Evolutionary conservation across 2,113 vertebrate species (phyloP).

Genomic region (Datnioides undecimradiatus): DNA sequence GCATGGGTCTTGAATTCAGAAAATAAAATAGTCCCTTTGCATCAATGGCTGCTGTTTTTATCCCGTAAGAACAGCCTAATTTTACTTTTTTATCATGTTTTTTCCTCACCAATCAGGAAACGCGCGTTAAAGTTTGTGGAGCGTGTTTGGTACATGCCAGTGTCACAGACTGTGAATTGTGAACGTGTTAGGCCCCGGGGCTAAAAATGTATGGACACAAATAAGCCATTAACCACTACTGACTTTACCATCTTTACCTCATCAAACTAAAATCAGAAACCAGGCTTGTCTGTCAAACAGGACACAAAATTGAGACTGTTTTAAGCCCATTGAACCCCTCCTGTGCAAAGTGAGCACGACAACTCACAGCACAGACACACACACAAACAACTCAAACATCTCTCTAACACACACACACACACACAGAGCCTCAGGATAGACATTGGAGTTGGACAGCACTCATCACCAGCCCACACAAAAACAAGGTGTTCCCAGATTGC

Average conservation of each 20-base stretch:
- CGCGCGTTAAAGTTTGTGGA: slow-evolving; percentile 18
- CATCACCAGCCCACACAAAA: slow-evolving; percentile 58
- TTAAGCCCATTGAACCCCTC: neutral
- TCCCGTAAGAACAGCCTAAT: slow-evolving; percentile 17
- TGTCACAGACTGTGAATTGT: slow-evolving; percentile 52
- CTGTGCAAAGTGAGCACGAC: neutral
- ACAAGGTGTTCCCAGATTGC: slow-evolving; percentile 39
- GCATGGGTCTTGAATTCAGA: slow-evolving; percentile 46
- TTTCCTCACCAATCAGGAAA: slow-evolving; percentile 19
- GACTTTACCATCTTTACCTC: slow-evolving; percentile 45
- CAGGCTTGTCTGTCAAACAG: slow-evolving; percentile 22
- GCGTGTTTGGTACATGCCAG: slow-evolving; percentile 19
- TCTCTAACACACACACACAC: slow-evolving; percentile 2
- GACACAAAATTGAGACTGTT: slow-evolving; percentile 32
- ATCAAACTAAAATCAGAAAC: slow-evolving; percentile 35
- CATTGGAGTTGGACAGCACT: slow-evolving; percentile 31
- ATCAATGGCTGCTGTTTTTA: slow-evolving; percentile 39
- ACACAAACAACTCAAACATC: slow-evolving; percentile 13
- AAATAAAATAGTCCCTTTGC: slow-evolving; percentile 54
- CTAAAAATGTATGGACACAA: slow-evolving; percentile 56
- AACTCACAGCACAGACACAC: slow-evolving; percentile 6
- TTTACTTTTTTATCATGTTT: slow-evolving; percentile 24
- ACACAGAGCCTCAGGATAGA: slow-evolving; percentile 8
- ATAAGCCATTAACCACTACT: slow-evolving; percentile 32
- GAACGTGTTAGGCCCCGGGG: neutral